Percentiles rank a stretch among this genome's conserved stretches.
These are phyloP conservation scores for Odontomyia ornata DNA, from an alignment of 2,888 invertebrate species.

Conservation along the genomic window DNA sequence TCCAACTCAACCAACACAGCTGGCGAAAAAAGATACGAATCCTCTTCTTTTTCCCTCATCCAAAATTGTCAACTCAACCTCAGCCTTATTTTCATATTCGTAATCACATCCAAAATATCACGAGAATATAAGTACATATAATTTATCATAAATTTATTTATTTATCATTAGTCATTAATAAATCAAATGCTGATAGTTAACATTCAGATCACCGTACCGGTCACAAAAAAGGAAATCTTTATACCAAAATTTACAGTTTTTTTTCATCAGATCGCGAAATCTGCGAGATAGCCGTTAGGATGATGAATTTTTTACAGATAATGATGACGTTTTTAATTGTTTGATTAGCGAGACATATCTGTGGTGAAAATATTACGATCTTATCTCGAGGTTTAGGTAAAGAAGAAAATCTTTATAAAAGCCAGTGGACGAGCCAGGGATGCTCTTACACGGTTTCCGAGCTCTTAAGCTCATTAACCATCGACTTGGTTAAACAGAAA, in stretches of 20 bases:
- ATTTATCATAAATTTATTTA: constrained; percentile 27
- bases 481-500: constrained; percentile 27
- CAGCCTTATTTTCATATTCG: too few species aligned
- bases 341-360: neutral
- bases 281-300: neutral
- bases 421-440: neutral
- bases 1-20: too few species aligned
- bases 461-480: constrained; percentile 44
- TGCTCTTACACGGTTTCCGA: constrained; percentile 42
- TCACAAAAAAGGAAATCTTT: constrained; percentile 9
- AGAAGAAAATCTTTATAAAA: constrained; percentile 36
- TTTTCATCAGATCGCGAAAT: neutral
- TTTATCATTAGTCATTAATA: constrained; percentile 15
- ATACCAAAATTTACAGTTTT: constrained; percentile 29
- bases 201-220: neutral
- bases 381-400: neutral
- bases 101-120: too few species aligned
- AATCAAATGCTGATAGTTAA: constrained; percentile 2
- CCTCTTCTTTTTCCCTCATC: too few species aligned
- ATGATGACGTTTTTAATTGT: constrained; percentile 5
- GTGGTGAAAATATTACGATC: neutral
- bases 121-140: too few species aligned
- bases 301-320: neutral
- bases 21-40: too few species aligned
- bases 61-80: too few species aligned